A percentile compares a stretch with the other conserved stretches of the same genome.
Conservation (phyloP, 2,113 vertebrate genomes). For the Progne subis region DNA sequence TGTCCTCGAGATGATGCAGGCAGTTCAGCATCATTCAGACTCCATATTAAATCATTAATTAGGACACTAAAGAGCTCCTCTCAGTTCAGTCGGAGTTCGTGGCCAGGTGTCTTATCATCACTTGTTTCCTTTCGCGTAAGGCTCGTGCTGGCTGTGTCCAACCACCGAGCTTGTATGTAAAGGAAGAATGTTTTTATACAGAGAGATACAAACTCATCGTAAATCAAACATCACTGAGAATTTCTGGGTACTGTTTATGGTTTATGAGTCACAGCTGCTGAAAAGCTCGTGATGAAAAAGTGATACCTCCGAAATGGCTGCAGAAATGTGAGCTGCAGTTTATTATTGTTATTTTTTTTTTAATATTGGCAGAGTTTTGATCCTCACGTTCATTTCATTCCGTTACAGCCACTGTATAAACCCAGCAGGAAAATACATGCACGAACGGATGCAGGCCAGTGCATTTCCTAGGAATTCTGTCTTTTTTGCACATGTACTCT, state of each 20-base stretch:
- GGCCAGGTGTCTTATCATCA: background rate
- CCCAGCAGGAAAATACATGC: background rate
- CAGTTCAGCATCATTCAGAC: background rate
- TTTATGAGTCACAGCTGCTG: constrained; percentile 4
- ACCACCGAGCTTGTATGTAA: background rate
- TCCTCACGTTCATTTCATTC: background rate
- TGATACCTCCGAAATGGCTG: background rate
- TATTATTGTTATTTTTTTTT: background rate
- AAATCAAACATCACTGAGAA: background rate
- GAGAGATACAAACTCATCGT: background rate
- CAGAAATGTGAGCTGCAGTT: background rate
- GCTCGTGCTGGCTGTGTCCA: background rate
- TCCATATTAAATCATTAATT: background rate
- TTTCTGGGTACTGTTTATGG: background rate
- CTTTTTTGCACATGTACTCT: background rate
- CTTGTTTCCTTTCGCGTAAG: background rate
- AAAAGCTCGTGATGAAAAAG: background rate
- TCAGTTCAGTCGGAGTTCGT: background rate
- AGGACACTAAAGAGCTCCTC: background rate
- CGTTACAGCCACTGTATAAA: background rate
- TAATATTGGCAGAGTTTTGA: background rate
- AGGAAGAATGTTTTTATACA: background rate
- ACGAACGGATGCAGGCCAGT: background rate
- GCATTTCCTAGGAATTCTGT: background rate
- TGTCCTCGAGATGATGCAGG: background rate